These are phyloP conservation scores for Coryphaenoides rupestris DNA, from an alignment of 2,113 vertebrate species.

Conservation along the genomic window DNA sequence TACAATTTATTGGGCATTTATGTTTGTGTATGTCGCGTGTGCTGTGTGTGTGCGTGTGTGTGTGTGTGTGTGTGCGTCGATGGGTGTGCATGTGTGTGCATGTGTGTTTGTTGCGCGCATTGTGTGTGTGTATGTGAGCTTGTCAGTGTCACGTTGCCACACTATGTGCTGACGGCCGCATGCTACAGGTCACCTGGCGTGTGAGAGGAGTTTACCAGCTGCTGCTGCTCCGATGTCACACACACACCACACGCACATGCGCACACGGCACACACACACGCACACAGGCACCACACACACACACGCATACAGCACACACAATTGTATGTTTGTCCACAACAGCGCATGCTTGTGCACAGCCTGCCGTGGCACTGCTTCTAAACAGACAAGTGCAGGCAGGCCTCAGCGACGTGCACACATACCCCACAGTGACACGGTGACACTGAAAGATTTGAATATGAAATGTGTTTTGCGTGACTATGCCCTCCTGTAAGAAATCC, in stretches of 20 bases:
- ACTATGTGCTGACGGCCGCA: slow-evolving; percentile 68
- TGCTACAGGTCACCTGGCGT: slow-evolving; percentile 74
- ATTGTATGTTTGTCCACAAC: slow-evolving; percentile 36
- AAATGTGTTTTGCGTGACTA: slow-evolving; percentile 19
- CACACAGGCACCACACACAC: slow-evolving; percentile 22
- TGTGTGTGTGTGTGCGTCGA: neutral
- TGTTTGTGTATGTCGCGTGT: too few species aligned
- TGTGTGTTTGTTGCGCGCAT: slow-evolving; percentile 15
- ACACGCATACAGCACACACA: slow-evolving; percentile 29
- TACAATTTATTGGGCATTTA: slow-evolving; percentile 2
- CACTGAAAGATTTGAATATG: slow-evolving; percentile 1
- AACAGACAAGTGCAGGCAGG: slow-evolving; percentile 13
- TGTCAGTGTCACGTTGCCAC: slow-evolving; percentile 63
- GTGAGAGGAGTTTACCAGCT: slow-evolving; percentile 69
- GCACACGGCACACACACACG: slow-evolving; percentile 25
- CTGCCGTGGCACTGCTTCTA: slow-evolving; percentile 16
- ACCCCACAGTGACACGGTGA: neutral
- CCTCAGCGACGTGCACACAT: neutral
- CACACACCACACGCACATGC: slow-evolving; percentile 20
- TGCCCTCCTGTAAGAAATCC: neutral
- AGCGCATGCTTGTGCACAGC: slow-evolving; percentile 35
- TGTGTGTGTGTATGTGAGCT: slow-evolving; percentile 35
- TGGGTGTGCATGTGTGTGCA: slow-evolving; percentile 9
- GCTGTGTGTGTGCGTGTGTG: too few species aligned
- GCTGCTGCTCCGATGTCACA: slow-evolving; percentile 65